Evolutionary conservation across 2,113 vertebrate species (phyloP).

Genomic region (Saguinus midas): DNA sequence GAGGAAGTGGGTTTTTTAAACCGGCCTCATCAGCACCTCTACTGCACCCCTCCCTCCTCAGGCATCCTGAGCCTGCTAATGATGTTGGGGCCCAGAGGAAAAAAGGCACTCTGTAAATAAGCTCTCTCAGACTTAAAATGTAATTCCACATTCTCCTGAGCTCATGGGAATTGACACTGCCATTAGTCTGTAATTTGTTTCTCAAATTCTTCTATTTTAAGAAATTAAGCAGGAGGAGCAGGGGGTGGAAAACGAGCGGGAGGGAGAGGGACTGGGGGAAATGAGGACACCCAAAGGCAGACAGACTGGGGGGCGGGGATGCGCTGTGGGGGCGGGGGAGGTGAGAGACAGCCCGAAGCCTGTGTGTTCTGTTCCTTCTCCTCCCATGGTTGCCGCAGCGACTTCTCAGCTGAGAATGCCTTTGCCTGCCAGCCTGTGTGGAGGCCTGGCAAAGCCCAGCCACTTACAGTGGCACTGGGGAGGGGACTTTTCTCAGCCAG

Average conservation of each 20-base stretch:
- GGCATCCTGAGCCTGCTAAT: neutral
- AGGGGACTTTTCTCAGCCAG: neutral
- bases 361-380: too few species aligned
- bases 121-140: conserved; percentile 29
- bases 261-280: neutral
- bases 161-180: neutral
- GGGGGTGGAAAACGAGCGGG: neutral
- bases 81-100: neutral
- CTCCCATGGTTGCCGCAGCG: neutral
- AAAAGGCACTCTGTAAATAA: neutral
- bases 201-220: conserved; percentile 65
- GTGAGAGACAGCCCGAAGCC: neutral
- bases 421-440: neutral
- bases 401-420: neutral
- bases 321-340: neutral
- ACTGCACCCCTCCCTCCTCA: neutral
- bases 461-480: accelerated
- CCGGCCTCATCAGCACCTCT: accelerated
- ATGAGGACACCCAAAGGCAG: conserved; percentile 14
- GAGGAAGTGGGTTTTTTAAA: neutral
- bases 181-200: conserved; percentile 50
- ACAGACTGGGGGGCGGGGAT: neutral
- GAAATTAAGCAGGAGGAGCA: conserved; percentile 48
- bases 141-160: conserved; percentile 38
- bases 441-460: neutral